These are phyloP conservation scores for Apamea epomidion DNA, from an alignment of 2,888 invertebrate species.

Conservation along the genomic window DNA sequence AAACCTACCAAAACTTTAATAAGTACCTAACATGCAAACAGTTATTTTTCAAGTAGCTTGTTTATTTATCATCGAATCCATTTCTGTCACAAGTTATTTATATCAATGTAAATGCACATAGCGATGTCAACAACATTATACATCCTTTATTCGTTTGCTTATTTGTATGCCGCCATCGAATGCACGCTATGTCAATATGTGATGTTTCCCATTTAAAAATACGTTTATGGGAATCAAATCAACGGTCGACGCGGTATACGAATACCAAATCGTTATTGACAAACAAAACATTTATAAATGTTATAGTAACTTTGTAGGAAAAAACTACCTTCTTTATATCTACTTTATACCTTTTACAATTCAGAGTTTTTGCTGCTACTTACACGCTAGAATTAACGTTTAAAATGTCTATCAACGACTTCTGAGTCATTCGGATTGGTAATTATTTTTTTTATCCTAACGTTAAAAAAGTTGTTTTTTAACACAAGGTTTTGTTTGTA, in stretches of 20 bases:
- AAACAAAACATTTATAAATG: constrained; percentile 19
- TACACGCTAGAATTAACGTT: constrained; percentile 16
- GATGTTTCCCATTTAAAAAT: constrained; percentile 41
- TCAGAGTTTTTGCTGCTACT: constrained; percentile 11
- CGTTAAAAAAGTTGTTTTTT: neutral
- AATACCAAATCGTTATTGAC: constrained; percentile 35
- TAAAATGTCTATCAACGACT: constrained; percentile 9
- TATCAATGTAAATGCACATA: constrained; percentile 31
- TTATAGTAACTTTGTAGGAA: neutral
- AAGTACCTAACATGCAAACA: neutral
- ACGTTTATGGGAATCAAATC: constrained; percentile 42
- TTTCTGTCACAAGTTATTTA: constrained; percentile 17
- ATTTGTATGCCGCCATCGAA: constrained; percentile 69
- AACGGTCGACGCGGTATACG: constrained; percentile 4
- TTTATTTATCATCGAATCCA: constrained; percentile 1
- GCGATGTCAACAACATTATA: constrained; percentile 40
- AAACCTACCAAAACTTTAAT: neutral
- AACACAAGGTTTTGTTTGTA: constrained; percentile 8
- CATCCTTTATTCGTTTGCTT: constrained; percentile 65
- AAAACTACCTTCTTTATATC: neutral
- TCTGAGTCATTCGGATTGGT: constrained; percentile 11
- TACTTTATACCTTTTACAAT: neutral
- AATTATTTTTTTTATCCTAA: neutral
- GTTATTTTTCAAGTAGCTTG: constrained; percentile 4
- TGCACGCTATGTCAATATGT: constrained; percentile 48